Evolutionary conservation across 2,797 vertebrate genomes (phyloP), one percentile per base, ranked within the genome.

Genomic region (Tapera naevia): DNA sequence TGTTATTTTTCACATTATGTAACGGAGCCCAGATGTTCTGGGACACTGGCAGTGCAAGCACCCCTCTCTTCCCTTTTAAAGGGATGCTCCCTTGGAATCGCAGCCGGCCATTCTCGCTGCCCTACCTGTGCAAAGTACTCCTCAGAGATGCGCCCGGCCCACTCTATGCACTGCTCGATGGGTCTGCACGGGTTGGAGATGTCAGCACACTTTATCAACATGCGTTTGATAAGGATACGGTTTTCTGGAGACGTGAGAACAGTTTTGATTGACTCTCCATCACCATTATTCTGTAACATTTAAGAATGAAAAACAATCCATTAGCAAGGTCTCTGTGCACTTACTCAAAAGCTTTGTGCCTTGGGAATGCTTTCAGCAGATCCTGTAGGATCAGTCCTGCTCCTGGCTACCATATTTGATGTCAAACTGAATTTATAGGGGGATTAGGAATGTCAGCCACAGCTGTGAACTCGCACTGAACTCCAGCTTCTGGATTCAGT

Each of bases 111-210:
- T 27, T 62, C 46, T 2, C 58, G 43, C 51, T n/a, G 27, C 50
- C 95, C 97, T 94, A 99, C 99, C 99, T 99, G 99, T 96, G 99
- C 98, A 97, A 99, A 99, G 93, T 99, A 99, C 86, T 99, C 99
- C 94, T 99, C 99, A 7, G 99, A 99, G 97, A 99, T 99, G 87
- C 99, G 99, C 1, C 99, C 99, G 0, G 99, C 99, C 99, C 99
- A 99, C 94, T 99, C 99, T 32, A 99, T 98, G 30, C 99, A 99
- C 80, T 99, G 98, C 76, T 99, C 98, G 92, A 98, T 97, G 13
- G 99, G 98, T 74, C 99, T 98, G 97, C 99, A 99, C 0, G 99
- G 99, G 58, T 99, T 99, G 95, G 99, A 99, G 96, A 99, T 98
- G 69, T 99, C 99, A 0, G 99, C 99, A 85, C 99, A 99, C 95